phyloP scores from a whole-genome alignment of 2,888 invertebrate genomes.

The Pelosia muscerda region DNA sequence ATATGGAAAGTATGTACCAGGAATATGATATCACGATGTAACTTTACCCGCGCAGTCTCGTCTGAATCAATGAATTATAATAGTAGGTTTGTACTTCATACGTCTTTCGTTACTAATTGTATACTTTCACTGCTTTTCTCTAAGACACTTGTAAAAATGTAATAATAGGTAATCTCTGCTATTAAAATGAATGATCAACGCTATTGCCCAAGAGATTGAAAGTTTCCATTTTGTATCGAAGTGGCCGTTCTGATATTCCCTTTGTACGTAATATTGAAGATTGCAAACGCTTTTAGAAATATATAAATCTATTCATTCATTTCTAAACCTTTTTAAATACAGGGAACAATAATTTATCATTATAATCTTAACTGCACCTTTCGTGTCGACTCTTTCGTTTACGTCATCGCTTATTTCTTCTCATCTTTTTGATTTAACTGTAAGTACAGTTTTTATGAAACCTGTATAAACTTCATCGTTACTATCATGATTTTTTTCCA shows the following conservation, averaged over 20 bases:
- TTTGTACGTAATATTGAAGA: not conserved
- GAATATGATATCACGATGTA: constrained; percentile 38
- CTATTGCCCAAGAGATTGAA: constrained; percentile 56
- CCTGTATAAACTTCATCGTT: no score
- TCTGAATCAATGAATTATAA: constrained; percentile 51
- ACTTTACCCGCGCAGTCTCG: constrained; percentile 30
- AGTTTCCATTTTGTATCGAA: constrained; percentile 31
- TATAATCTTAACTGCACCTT: no score
- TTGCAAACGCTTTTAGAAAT: no score
- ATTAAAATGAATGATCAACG: constrained; percentile 66
- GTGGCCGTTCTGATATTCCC: constrained; percentile 19
- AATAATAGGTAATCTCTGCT: constrained; percentile 43
- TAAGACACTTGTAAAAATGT: constrained; percentile 55
- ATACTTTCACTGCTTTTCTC: constrained; percentile 70
- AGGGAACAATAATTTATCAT: no score
- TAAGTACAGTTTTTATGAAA: no score
- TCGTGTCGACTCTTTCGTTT: no score
- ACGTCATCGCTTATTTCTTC: no score
- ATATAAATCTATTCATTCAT: no score
- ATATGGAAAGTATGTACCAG: constrained; percentile 16
- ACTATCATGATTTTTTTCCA: no score
- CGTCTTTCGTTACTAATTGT: constrained; percentile 60
- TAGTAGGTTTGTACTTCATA: constrained; percentile 43
- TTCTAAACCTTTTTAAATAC: no score
- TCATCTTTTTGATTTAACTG: no score